Evolutionary conservation across 2,888 invertebrate species (phyloP).

Genomic region (Boloria euphrosyne): DNA sequence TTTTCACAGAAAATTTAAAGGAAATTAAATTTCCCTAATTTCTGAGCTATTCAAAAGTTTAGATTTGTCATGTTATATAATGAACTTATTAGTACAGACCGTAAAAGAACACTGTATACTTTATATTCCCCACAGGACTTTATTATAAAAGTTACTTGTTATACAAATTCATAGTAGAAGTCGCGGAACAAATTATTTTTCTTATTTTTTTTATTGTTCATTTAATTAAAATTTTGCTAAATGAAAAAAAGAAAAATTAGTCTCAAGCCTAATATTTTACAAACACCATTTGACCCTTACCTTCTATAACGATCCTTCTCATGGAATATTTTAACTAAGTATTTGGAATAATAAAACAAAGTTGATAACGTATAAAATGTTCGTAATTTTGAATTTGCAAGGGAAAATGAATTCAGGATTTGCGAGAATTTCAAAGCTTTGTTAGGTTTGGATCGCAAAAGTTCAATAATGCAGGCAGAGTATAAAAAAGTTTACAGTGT

Average conservation of each 20-base stretch:
- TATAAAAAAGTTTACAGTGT: too few species aligned
- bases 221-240: background rate
- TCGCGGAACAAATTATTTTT: too few species aligned
- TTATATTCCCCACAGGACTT: too few species aligned
- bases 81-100: too few species aligned
- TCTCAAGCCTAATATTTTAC: background rate
- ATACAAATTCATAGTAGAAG: too few species aligned
- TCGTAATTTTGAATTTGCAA: conserved; percentile 23
- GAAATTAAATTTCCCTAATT: too few species aligned
- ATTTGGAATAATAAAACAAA: conserved; percentile 30
- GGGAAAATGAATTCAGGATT: conserved; percentile 28
- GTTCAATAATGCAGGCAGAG: background rate
- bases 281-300: conserved; percentile 1
- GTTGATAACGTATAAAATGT: conserved; percentile 33
- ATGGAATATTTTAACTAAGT: conserved; percentile 15
- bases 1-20: background rate
- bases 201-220: background rate
- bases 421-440: conserved; percentile 17
- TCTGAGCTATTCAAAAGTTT: too few species aligned
- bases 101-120: too few species aligned
- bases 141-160: too few species aligned
- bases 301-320: background rate
- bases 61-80: too few species aligned
- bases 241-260: background rate
- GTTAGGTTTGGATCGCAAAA: conserved; percentile 4